phyloP scores from a whole-genome alignment of 2,888 invertebrate genomes.

The Drosophila cyrtoloma region DNA sequence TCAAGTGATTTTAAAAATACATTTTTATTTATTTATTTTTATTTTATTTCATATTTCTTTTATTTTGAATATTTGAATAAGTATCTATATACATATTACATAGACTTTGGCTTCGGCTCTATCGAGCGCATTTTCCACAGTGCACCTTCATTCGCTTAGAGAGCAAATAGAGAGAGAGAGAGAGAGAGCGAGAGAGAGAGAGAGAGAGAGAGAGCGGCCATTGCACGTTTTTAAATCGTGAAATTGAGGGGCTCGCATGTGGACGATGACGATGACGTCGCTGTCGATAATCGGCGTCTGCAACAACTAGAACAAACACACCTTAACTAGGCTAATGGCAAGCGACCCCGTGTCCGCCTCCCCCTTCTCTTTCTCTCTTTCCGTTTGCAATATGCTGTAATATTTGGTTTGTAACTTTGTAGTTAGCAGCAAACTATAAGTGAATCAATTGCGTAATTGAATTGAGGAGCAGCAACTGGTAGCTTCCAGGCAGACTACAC shows the following conservation, averaged over 20 bases:
- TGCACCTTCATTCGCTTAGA: constrained; percentile 1
- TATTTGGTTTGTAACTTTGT: constrained; percentile 44
- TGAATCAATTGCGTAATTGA: constrained; percentile 54
- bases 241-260: constrained; percentile 50
- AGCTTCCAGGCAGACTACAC: constrained; percentile 48
- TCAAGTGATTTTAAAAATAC: background rate
- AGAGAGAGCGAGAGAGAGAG: background rate
- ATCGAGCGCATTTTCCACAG: constrained; percentile 9
- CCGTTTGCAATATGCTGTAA: constrained; percentile 15
- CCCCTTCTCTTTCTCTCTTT: background rate
- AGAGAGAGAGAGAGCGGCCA: background rate
- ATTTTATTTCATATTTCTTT: background rate
- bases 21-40: background rate
- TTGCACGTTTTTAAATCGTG: constrained; percentile 37
- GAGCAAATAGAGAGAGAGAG: constrained; percentile 6
- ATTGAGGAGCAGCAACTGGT: constrained; percentile 31
- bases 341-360: background rate
- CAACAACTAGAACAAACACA: constrained; percentile 52
- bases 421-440: constrained; percentile 19
- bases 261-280: constrained; percentile 55
- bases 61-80: background rate
- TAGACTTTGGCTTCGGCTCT: background rate
- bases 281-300: constrained; percentile 33
- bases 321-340: constrained; percentile 44
- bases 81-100: background rate